Conservation (phyloP, 1,140 invertebrate genomes). For the Muscidifurax raptorellus region DNA sequence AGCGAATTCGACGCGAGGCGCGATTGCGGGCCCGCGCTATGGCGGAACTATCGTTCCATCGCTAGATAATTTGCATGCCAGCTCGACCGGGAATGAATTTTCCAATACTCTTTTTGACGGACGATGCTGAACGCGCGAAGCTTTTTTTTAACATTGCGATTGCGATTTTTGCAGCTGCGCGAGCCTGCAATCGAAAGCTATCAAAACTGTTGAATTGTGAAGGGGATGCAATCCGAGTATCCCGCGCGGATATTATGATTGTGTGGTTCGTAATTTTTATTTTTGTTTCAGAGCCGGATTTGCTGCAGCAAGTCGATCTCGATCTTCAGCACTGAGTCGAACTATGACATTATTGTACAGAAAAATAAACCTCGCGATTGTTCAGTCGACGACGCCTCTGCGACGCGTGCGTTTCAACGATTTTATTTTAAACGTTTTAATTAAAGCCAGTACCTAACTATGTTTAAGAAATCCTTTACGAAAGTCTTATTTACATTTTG, state of each 20-base stretch:
- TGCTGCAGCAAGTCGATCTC: conserved; percentile 72
- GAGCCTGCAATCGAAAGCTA: not conserved
- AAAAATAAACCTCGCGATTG: conserved; percentile 56
- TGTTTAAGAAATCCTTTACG: not conserved
- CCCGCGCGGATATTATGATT: not conserved
- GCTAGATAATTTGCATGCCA: not conserved
- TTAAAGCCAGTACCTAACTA: conserved; percentile 29
- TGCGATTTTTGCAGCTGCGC: not conserved
- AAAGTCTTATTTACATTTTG: not conserved
- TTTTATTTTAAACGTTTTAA: too few species aligned
- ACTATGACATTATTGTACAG: conserved; percentile 30
- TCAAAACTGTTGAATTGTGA: not conserved
- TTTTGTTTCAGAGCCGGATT: conserved; percentile 71
- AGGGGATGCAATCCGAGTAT: not conserved
- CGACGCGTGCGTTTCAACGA: not conserved
- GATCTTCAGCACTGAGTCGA: conserved; percentile 63
- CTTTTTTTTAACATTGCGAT: conserved; percentile 1
- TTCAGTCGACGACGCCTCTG: conserved; percentile 37
- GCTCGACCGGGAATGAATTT: not conserved
- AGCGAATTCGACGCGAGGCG: not conserved
- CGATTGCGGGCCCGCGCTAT: not conserved
- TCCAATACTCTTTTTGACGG: not conserved
- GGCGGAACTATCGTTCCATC: not conserved
- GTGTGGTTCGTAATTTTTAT: conserved; percentile 2
- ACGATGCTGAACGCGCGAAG: not conserved